Evolutionary conservation across 2,888 invertebrate genomes (phyloP), one percentile per base, ranked within the genome.

Genomic region (Venusia cambrica): DNA sequence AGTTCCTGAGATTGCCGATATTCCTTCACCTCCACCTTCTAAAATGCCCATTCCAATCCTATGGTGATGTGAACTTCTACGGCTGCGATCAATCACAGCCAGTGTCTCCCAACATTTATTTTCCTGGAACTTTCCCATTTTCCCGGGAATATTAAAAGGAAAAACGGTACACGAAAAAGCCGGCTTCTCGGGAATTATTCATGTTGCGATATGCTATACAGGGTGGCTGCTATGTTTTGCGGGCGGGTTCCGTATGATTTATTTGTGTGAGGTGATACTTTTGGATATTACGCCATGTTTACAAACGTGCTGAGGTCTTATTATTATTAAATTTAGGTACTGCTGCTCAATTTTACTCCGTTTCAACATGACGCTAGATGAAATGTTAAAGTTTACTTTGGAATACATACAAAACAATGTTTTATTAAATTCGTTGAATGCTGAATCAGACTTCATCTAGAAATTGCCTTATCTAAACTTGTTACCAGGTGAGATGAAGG

Each of bases 51-150:
- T 37, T 48, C 54, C 42, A 50, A 47, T 51, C 56, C 19, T 21
- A 38, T 20, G 14, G 8, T 57, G 64, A 65, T 69, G 72, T 63
- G 63, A 70, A 78, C n/a, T n/a, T n/a, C n/a, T n/a, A 68, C 62
- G 67, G 53, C 45, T 36, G 30, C 68, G 60, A 83, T 81, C 79
- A 74, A 81, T 83, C 81, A 80, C 64, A 68, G 54, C 65, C 65
- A 62, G 58, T 75, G 79, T 79, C 78, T 78, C 73, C 57, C 64
- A 59, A 71, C 74, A 81, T 83, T 79, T 77, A 80, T 81, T 80
- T 76, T 72, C 65, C 44, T 45, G 50, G 45, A 24, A 28, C 33
- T 30, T 34, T 30, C 15, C 30, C 30, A 12, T 27, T 29, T 28
- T 40, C 31, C 33, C 35, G 57, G 73, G 73, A 72, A 76, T 78